These are phyloP conservation scores for Troides helena DNA, from an alignment of 2,888 invertebrate species.

Conservation along the genomic window DNA sequence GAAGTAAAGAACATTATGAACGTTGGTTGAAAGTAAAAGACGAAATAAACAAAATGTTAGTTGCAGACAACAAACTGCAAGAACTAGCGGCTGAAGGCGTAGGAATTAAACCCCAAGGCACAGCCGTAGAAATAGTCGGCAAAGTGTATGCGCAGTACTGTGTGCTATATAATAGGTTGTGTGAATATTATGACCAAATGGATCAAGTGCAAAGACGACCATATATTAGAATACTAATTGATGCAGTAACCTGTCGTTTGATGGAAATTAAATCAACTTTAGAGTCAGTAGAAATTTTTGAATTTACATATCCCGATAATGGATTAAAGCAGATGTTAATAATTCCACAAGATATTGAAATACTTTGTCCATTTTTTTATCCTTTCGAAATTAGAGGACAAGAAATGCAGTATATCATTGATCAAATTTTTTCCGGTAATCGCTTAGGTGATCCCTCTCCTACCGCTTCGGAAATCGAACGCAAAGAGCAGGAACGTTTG, in stretches of 20 bases:
- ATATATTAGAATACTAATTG: conserved; percentile 79
- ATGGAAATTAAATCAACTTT: conserved; percentile 80
- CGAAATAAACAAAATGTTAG: conserved; percentile 45
- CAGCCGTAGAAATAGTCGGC: conserved; percentile 73
- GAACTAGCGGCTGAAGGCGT: conserved; percentile 49
- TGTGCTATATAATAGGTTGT: conserved; percentile 77
- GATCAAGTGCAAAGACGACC: conserved; percentile 81
- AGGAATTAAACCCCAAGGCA: conserved; percentile 68
- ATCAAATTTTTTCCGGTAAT: conserved; percentile 67
- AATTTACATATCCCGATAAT: conserved; percentile 87
- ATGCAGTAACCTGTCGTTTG: conserved; percentile 79
- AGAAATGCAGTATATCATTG: conserved; percentile 72
- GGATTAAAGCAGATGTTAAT: conserved; percentile 84
- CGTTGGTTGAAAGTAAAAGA: conserved; percentile 64
- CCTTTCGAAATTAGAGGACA: conserved; percentile 75
- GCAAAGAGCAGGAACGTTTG: conserved; percentile 50
- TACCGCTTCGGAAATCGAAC: conserved; percentile 58
- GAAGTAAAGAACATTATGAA: conserved; percentile 61
- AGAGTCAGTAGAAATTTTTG: conserved; percentile 78
- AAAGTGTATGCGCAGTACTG: conserved; percentile 77
- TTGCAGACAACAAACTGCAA: conserved; percentile 61
- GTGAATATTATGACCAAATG: conserved; percentile 82
- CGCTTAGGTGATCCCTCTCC: conserved; percentile 62
- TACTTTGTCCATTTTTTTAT: conserved; percentile 83
- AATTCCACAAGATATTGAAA: conserved; percentile 83